phyloP scores from a whole-genome alignment of 2,113 vertebrate genomes.

The Narcine bancroftii region DNA sequence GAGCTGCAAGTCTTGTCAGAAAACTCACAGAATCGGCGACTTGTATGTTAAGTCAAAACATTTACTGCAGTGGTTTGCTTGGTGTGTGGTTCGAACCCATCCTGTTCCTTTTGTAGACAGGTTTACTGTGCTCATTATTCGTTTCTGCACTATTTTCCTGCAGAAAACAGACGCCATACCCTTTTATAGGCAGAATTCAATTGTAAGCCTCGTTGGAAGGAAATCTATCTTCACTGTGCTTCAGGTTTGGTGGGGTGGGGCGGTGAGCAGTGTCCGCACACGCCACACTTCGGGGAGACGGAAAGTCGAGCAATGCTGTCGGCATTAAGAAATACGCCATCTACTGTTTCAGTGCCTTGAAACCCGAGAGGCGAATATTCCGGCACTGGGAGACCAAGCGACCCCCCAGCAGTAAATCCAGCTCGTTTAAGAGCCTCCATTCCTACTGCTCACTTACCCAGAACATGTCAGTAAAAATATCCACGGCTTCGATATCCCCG shows the following conservation, averaged over 20 bases:
- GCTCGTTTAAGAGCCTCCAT: background rate
- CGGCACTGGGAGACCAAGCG: background rate
- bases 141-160: background rate
- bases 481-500: background rate
- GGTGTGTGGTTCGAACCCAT: background rate
- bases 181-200: background rate
- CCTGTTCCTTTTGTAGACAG: background rate
- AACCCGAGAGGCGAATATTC: background rate
- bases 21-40: background rate
- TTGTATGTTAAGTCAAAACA: background rate
- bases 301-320: background rate
- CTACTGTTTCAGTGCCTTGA: constrained; percentile 21
- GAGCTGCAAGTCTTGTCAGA: background rate
- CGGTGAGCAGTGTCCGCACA: background rate
- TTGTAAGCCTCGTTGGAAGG: background rate
- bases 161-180: background rate
- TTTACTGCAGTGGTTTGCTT: background rate
- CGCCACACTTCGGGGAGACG: background rate
- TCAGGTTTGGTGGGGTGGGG: background rate
- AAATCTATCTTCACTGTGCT: background rate
- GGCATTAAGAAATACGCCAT: constrained; percentile 32
- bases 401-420: constrained; percentile 9
- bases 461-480: background rate
- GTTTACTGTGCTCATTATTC: background rate
- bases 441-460: constrained; percentile 1